A percentile compares a stretch with the other conserved stretches of the same genome.
These are phyloP conservation scores for Heloderma charlesbogerti DNA, from an alignment of 2,113 vertebrate genomes.

Conservation along the genomic window DNA sequence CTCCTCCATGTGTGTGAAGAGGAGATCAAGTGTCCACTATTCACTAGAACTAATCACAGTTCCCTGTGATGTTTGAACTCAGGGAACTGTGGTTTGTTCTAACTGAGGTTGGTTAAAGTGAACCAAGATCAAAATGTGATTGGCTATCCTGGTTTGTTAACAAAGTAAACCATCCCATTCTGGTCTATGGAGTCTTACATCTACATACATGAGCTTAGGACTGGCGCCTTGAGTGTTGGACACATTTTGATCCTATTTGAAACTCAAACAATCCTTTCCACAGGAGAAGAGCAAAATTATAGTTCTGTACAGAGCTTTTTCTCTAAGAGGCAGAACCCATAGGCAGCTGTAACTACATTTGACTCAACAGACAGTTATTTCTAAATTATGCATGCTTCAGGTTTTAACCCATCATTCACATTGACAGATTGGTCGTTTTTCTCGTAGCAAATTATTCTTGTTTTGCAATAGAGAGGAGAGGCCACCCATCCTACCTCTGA, in stretches of 20 bases:
- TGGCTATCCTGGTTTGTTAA: too few species aligned
- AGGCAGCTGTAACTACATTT: background rate
- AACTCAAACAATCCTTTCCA: background rate
- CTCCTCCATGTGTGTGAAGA: background rate
- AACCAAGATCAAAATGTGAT: too few species aligned
- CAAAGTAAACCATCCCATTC: background rate
- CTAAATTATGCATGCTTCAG: slow-evolving; percentile 42
- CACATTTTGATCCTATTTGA: background rate
- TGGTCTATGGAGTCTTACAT: background rate
- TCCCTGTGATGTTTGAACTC: background rate
- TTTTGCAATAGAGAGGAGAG: slow-evolving; percentile 32
- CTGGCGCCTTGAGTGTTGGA: background rate
- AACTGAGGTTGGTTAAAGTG: background rate
- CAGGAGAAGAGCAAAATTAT: background rate
- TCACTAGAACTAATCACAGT: background rate
- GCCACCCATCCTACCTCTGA: background rate
- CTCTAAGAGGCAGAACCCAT: background rate
- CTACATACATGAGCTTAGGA: background rate
- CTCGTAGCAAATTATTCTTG: slow-evolving; percentile 31
- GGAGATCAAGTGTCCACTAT: background rate
- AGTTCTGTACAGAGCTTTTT: background rate
- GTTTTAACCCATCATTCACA: slow-evolving; percentile 50
- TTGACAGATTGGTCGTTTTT: slow-evolving; percentile 58
- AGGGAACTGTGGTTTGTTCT: background rate
- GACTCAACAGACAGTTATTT: slow-evolving; percentile 37